Base-by-base conservation (phyloP, 2,797 vertebrate genomes). In the Lagodon rhomboides region DNA sequence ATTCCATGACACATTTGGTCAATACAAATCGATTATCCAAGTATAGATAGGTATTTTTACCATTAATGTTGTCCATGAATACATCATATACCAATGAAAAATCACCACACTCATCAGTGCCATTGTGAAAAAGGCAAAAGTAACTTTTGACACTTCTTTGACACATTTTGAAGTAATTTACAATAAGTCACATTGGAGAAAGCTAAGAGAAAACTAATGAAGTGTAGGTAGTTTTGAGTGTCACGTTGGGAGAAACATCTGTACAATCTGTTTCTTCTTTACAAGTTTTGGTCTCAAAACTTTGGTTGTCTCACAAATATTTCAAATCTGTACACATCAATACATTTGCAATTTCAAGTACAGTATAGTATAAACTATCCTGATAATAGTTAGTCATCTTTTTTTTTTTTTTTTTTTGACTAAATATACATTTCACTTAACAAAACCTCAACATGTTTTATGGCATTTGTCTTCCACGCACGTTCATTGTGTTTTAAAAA, bases 251-350 rank as follows among this genome's bases (percentile, higher is more conserved):
- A 89, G 91, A 90, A 91, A 92, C 84, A 1, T 80, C 71, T 30
- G 4, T 23, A 59, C 25, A 63, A 54, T 75, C 58, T 3, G 80
- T 85, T 88, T 90, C 81, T 85, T 82, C 49, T 88, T 34, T 64
- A 25, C n/a, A 50, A 83, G 83, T 92, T 95, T 95, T 95, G 94
- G 92, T 93, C 69, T 89, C 84, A 87, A 90, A 91, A 91, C 92
- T 95, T 95, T 95, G 94, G 95, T 95, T 46, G 27, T 82, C 73
- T 82, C 51, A 84, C 77, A 82, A 81, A 79, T 83, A 68, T 58
- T 55, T 76, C 34, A 68, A 64, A 80, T 82, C 68, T 60, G 23
- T 50, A 54, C 58, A 6, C 41, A 75, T 77, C 5, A 66, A 56
- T 79, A 73, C 72, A 80, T 76, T 81, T 84, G 18, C 60, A 55